phyloP scores from a whole-genome alignment of 2,888 invertebrate species.

The Chalcosyrphus nemorum region DNA sequence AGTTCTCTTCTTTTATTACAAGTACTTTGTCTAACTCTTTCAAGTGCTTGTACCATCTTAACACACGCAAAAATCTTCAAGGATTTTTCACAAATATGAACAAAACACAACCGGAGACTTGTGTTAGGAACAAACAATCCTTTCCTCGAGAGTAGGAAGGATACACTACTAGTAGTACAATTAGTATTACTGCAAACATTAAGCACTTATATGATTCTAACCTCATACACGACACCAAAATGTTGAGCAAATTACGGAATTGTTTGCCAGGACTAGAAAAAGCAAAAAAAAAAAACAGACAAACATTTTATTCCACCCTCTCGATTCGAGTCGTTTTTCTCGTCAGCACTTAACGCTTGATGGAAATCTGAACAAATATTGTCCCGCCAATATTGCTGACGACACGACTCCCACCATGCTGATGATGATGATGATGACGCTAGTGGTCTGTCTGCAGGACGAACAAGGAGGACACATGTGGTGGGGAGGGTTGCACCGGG shows the following conservation, averaged over 20 bases:
- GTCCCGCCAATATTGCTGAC: constrained; percentile 45
- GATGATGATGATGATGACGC: background rate
- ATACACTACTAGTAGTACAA: constrained; percentile 34
- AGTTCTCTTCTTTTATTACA: constrained; percentile 4
- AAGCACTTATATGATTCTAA: constrained; percentile 53
- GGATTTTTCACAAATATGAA: background rate
- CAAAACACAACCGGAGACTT: constrained; percentile 17
- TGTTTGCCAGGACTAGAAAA: constrained; percentile 19
- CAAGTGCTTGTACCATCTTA: background rate
- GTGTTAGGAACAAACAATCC: constrained; percentile 20
- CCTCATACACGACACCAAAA: constrained; percentile 32
- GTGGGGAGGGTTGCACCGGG: too few species aligned
- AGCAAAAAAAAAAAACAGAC: background rate
- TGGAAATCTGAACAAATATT: constrained; percentile 65
- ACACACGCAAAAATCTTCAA: background rate
- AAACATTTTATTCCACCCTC: background rate
- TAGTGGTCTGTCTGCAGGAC: too few species aligned
- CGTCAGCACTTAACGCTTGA: constrained; percentile 63
- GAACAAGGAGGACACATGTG: too few species aligned
- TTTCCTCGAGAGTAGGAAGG: constrained; percentile 6
- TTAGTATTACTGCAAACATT: constrained; percentile 57
- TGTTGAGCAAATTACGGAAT: constrained; percentile 44
- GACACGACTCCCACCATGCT: background rate
- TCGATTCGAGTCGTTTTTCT: constrained; percentile 39
- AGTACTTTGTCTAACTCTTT: background rate